Evolutionary conservation across 2,888 invertebrate genomes (phyloP), one percentile per base, ranked within the genome.

Genomic region (Himalopsyche kuldschensis): DNA sequence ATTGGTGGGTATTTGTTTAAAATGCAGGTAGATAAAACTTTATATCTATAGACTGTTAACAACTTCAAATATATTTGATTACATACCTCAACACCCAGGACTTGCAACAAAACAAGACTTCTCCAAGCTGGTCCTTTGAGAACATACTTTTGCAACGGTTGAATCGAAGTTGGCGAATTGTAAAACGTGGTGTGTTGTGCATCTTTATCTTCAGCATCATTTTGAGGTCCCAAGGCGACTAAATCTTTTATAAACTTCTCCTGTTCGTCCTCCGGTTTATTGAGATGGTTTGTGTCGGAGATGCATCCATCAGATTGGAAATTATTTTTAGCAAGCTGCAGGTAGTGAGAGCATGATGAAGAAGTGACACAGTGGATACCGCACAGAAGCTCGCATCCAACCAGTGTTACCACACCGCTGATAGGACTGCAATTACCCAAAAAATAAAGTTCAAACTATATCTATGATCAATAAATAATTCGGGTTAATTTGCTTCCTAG

Each of bases 331-430:
- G 82, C 77, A n/a, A 78, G 31, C 27, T 84, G 84, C n/a, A 80
- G 30, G 55, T 82, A 84, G 6, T 82, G 80, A 15, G 79, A 55
- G 17, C 83, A 83, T 31, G 83, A 89, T 82, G 91, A 90, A 17
- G 91, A 91, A 80, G 91, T 91, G 85, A 91, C 90, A 82, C 91
- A 91, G 88, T 94, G 94, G 83, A 94, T 92, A 87, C 94, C 94
- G 86, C 93, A 93, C 80, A 94, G 90, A 83, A 94, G 89, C 89
- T 94, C 94, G 89, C 93, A 93, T 0, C 94, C 93, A 80, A 94
- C 92, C 86, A 94, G 89, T 15, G 93, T 93, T 81, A 93, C 92
- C 85, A 94, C 92, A 81, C 93, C 93, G 87, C 93, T 93, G 85
- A 92, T 89, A 15, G 92, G 91, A 87, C 93, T 93, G 87, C n/a